phyloP scores from a whole-genome alignment of 2,113 vertebrate genomes.

The Orientallactaga bullata region DNA sequence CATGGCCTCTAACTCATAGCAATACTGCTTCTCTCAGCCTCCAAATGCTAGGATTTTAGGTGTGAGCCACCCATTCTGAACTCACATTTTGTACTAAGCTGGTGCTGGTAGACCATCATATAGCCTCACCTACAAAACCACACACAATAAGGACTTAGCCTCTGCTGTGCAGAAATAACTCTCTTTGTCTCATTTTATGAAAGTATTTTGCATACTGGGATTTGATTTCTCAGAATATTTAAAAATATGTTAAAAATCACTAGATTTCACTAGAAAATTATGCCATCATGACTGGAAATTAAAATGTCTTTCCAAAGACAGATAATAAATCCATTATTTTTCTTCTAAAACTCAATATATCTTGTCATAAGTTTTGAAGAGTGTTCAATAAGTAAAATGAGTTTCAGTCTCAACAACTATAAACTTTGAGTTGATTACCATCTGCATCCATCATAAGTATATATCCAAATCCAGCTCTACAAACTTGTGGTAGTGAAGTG shows the following conservation, averaged over 20 bases:
- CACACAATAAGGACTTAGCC: too few species aligned
- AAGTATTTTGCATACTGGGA: not conserved
- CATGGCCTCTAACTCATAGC: not conserved
- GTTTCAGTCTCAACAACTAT: not conserved
- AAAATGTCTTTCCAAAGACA: conserved; percentile 23
- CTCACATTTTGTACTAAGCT: too few species aligned
- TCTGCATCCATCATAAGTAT: accelerated
- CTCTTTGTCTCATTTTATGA: not conserved
- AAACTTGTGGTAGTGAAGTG: not conserved
- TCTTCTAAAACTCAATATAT: conserved; percentile 9
- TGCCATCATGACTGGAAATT: not conserved
- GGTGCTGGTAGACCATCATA: too few species aligned
- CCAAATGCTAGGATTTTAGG: not conserved
- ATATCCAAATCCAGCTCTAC: not conserved
- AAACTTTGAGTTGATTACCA: not conserved
- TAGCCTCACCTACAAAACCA: too few species aligned
- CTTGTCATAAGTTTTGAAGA: not conserved
- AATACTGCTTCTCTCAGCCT: not conserved
- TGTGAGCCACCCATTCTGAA: not conserved
- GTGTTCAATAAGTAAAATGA: conserved; percentile 25
- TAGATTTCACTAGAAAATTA: conserved; percentile 50
- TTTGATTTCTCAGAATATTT: not conserved
- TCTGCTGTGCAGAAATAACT: not conserved
- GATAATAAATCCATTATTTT: not conserved
- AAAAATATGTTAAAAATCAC: not conserved